Evolutionary conservation across 2,113 vertebrate genomes (phyloP), one percentile per base, ranked within the genome.

Genomic region (Phoxinus phoxinus): DNA sequence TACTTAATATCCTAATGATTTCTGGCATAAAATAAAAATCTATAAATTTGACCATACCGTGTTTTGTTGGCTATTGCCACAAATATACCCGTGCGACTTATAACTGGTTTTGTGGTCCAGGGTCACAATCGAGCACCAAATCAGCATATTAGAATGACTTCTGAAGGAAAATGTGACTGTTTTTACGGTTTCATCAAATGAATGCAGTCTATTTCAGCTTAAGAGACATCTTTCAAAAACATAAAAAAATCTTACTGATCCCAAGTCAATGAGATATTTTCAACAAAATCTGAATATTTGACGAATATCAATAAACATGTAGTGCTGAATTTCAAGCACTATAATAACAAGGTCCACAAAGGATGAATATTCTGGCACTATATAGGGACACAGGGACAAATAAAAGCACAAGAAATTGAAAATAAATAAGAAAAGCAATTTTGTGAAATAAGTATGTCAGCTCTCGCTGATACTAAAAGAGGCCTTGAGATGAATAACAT

Each of bases 371-470:
- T 44, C 37, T 17, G 11, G 2, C 3, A 17, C 32, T 25, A 32
- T 27, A 30, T 27, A 21, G 17, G 27, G 15, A 63, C 23, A 21
- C 15, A 63, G 37, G 11, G 19, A 73, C 41, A 48, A n/a, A 25
- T 46, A 46, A 8, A 19, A 30, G n/a, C 41, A 48, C 41, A 46
- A 46, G 11, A 74, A 48, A 74, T 13, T 74, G 13, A 73, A 73
- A 46, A 73, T 25, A 23, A 73, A 46, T 2, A 44, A 73, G 5
- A 44, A 72, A 41, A 74, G 13, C 6, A 27, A 9, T 12, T 77
- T 77, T 8, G 25, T 84, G 32, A 90, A 85, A 89, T 79, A 86
- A 86, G 81, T 92, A 94, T 92, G 93, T 94, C 91, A 58, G 86
- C 90, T 85, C 90, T 75, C 5, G 1, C 25, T 2, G 92, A 93